Conservation (phyloP, 2,113 vertebrate genomes). For the Verasper variegatus region DNA sequence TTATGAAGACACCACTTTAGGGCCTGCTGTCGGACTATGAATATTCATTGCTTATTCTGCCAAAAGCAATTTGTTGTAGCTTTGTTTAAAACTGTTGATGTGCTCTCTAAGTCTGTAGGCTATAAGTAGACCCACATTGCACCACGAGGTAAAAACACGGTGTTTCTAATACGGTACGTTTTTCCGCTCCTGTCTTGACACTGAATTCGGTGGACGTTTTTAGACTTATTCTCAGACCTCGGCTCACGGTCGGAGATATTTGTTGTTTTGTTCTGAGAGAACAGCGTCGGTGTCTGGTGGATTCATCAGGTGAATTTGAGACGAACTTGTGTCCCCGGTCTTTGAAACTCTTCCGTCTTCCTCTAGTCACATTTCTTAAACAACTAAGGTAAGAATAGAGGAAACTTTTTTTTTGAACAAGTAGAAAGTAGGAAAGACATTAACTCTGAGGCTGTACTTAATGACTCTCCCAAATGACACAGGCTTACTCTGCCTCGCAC, state of each 20-base stretch:
- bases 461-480: slow-evolving; percentile 64
- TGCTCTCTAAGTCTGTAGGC: slow-evolving; percentile 52
- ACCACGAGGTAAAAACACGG: slow-evolving; percentile 36
- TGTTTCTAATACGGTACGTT: slow-evolving; percentile 34
- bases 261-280: slow-evolving; percentile 34
- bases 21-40: slow-evolving; percentile 67
- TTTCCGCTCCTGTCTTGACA: slow-evolving; percentile 4
- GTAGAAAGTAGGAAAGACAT: slow-evolving; percentile 46
- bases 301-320: slow-evolving; percentile 18
- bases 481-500: slow-evolving; percentile 44
- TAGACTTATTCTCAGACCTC: slow-evolving; percentile 20
- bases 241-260: slow-evolving; percentile 18
- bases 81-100: slow-evolving; percentile 63
- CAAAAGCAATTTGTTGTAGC: slow-evolving; percentile 64
- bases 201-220: slow-evolving; percentile 15
- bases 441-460: slow-evolving; percentile 56
- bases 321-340: slow-evolving; percentile 10
- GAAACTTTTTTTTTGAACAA: slow-evolving; percentile 14
- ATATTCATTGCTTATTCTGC: slow-evolving; percentile 70
- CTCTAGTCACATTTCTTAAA: slow-evolving; percentile 34
- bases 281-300: slow-evolving; percentile 3
- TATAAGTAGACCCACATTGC: slow-evolving; percentile 24
- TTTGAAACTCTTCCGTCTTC: slow-evolving; percentile 16
- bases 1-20: slow-evolving; percentile 74
- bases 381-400: slow-evolving; percentile 14